Evolutionary conservation across 2,888 invertebrate genomes (phyloP).

Genomic region (Hyposoter didymator): DNA sequence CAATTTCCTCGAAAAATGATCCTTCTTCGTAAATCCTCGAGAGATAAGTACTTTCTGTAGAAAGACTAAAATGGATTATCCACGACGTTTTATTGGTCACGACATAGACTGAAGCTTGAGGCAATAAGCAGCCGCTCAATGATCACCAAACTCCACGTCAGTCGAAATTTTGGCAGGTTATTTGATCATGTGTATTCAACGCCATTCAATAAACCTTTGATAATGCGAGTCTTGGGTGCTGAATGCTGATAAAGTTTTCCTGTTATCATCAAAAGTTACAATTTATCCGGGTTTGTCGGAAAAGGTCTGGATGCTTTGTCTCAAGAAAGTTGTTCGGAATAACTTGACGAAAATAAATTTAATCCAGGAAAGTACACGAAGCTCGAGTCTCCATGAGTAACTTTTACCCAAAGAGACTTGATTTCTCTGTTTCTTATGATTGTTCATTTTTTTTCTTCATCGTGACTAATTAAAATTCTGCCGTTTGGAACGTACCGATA

Average conservation of each 20-base stretch:
- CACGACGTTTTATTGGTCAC: background rate
- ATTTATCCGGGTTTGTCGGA: no score
- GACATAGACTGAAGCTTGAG: background rate
- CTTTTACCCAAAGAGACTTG: no score
- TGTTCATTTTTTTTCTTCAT: no score
- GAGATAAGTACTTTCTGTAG: background rate
- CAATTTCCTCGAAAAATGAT: background rate
- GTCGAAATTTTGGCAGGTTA: background rate
- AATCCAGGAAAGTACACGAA: no score
- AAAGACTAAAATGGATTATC: background rate
- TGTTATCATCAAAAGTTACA: background rate
- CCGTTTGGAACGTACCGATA: no score
- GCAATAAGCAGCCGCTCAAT: background rate
- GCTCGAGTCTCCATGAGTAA: no score
- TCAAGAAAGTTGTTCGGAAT: no score
- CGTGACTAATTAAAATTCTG: no score
- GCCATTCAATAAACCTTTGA: background rate
- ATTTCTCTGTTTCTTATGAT: no score
- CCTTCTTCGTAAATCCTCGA: background rate
- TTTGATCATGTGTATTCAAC: background rate
- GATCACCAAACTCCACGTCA: background rate
- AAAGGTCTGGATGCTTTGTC: no score
- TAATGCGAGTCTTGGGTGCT: background rate
- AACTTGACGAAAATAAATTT: no score
- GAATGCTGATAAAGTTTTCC: background rate